Evolutionary conservation across 2,888 invertebrate species (phyloP).

Genomic region (Hirudinaria manillensis): DNA sequence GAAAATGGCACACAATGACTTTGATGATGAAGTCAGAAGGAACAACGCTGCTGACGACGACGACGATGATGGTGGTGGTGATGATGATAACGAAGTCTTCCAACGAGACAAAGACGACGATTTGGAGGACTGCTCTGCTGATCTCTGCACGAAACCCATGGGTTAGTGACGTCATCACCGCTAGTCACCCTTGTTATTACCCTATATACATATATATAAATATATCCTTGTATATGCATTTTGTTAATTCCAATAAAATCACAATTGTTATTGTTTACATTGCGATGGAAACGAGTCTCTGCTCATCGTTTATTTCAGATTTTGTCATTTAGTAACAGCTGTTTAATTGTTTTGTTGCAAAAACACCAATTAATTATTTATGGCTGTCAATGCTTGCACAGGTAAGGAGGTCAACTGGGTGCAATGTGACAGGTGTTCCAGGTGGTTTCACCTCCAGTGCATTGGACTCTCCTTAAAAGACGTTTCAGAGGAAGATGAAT

Average conservation of each 20-base stretch:
- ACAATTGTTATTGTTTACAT: no score
- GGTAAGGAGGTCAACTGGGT: constrained; percentile 92
- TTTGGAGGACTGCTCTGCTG: background rate
- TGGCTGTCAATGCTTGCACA: constrained; percentile 34
- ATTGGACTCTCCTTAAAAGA: constrained; percentile 55
- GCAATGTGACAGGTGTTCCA: constrained; percentile 91
- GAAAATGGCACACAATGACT: background rate
- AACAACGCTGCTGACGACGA: background rate
- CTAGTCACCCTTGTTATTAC: background rate
- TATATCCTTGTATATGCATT: no score
- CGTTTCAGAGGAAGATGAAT: background rate
- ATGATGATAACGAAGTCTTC: background rate
- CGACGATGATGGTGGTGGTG: background rate
- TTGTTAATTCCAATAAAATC: no score
- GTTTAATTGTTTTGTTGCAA: no score
- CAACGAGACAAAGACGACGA: no score
- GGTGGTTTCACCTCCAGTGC: constrained; percentile 95
- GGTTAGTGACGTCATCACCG: background rate
- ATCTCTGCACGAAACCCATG: background rate
- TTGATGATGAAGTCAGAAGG: background rate
- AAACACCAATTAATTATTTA: no score
- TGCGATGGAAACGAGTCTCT: no score
- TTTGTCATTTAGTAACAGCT: no score
- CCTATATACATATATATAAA: background rate
- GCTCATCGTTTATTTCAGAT: no score